A percentile compares a stretch with the other conserved stretches of the same genome.
Conservation (phyloP, 2,113 vertebrate genomes). For the Thymallus thymallus region DNA sequence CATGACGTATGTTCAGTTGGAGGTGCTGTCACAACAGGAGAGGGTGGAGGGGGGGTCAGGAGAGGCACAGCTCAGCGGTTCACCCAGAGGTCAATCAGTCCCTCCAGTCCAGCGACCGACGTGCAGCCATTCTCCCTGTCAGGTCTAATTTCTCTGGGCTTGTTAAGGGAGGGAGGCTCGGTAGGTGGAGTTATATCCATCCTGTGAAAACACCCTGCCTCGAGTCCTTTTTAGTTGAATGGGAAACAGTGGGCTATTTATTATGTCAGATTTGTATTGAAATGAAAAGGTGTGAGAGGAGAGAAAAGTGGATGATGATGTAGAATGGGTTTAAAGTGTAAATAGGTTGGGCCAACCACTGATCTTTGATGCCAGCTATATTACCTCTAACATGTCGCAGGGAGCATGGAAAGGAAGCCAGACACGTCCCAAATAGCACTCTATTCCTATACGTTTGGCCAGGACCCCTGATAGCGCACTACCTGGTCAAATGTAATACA, state of each 20-base stretch:
- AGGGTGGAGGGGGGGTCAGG: conserved; percentile 54
- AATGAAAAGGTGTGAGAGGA: background rate
- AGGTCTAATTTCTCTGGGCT: conserved; percentile 11
- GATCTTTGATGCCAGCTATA: too few species aligned
- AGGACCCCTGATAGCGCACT: too few species aligned
- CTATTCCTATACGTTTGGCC: too few species aligned
- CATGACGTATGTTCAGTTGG: conserved; percentile 38
- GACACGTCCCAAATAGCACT: too few species aligned
- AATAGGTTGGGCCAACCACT: too few species aligned
- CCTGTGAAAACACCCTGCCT: background rate
- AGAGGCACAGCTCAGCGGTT: conserved; percentile 71
- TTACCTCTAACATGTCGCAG: too few species aligned
- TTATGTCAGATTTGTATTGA: background rate
- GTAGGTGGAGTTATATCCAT: background rate
- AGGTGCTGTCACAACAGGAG: conserved; percentile 44
- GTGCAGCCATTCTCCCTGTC: conserved; percentile 39
- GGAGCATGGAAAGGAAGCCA: too few species aligned
- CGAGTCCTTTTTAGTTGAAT: background rate
- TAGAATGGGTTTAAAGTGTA: too few species aligned
- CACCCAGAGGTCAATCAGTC: conserved; percentile 61
- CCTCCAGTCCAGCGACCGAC: conserved; percentile 18
- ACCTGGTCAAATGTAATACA: too few species aligned
- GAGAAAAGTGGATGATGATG: background rate
- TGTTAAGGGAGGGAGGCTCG: background rate
- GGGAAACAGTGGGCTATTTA: background rate